Evolutionary conservation across 2,888 invertebrate species (phyloP), one percentile per base, ranked within the genome.

Genomic region (Drosophila ustulata): DNA sequence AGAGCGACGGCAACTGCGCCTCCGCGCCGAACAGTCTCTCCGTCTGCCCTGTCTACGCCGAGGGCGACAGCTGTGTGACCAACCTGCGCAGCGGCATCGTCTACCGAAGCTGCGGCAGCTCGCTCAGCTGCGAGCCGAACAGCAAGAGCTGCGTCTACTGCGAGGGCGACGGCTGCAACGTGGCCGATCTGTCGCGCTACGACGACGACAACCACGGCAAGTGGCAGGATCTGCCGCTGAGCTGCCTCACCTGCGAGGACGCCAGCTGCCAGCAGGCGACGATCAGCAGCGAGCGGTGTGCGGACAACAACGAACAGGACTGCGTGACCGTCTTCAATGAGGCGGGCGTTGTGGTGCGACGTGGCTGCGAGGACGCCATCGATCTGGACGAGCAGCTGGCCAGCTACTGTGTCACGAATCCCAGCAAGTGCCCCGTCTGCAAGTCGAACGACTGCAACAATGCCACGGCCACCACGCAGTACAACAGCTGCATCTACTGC

Each of bases 161-260:
- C 59, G 32, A 50, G 0, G 82, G 75, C 1, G 55, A 86, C 28
- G 90, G 88, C 25, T 91, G 91, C 61, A 91, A 91, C 32, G 74
- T 72, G 3, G 55, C 82, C 3, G 88, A 92, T 25, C 58, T 91
- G 58, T 72, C 69, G 0, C 53, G 25, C 2, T 67, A 52, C 4
- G 59, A 75, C 3, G 92, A 91, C 39, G 85, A 91, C 32, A 92
- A 91, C 25, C 81, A 69, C 18, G 92, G 92, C 57, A 90, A 88
- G 71, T 92, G 92, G 92, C 92, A 92, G 70, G 91, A 92, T 69
- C 81, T 92, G 9, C 92, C 92, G 0, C 64, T 92, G 23, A 73
- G 61, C 39, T 92, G 92, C 59, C 76, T 71, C 0, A 80, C 66
- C 18, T 92, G 92, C 63, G 55, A 53, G 3, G 89, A 75, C 0